Base-by-base conservation (phyloP, 2,113 vertebrate genomes). In the Hemicordylus capensis region DNA sequence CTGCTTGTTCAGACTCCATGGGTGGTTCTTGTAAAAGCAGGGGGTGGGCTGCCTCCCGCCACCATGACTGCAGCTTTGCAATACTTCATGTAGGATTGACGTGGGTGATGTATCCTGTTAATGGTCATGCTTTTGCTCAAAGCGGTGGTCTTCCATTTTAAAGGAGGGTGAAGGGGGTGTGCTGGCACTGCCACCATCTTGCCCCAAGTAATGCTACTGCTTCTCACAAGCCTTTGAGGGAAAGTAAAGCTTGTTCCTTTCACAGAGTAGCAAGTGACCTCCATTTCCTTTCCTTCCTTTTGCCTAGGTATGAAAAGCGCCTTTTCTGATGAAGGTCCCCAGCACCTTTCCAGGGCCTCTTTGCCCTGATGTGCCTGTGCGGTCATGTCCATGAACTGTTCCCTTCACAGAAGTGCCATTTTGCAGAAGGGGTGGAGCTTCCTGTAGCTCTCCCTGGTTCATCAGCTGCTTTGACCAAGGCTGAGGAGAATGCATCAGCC, bases 301-400 rank as follows among this genome's bases (percentile, higher is more conserved):
- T 92, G 87, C 4, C 19, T 93, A 99, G 98, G 91, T 99, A 99
- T 0, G 98, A 99, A 93, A 99, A 99, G 88, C 97, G 98, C 54
- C 97, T 99, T 84, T 99, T 98, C 95, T 99, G 95, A 99, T 88
- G 87, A 93, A 76, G 87, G 63, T 59, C 79, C 0, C 0, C 37
- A 67, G 26, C 24, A 14, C 51, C 42, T 56, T 81, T 42, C 85
- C 78, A 58, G n/a, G 48, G 91, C 91, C 77, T 82, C 1, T 24
- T 90, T 88, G 88, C 93, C 83, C 77, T 42, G 42, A 66, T 88
- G 77, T 75, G 48, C 66, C 34, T 17, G 44, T 0, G 22, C 87
- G 0, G 44, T 85, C 59, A 14, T 0, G 0, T 0, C 4, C 0
- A 0, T 86, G 85, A 85, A 88, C 93, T 92, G 91, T 90, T 89